phyloP scores from a whole-genome alignment of 1,140 invertebrate species.

The Mesaphorura yosii region DNA sequence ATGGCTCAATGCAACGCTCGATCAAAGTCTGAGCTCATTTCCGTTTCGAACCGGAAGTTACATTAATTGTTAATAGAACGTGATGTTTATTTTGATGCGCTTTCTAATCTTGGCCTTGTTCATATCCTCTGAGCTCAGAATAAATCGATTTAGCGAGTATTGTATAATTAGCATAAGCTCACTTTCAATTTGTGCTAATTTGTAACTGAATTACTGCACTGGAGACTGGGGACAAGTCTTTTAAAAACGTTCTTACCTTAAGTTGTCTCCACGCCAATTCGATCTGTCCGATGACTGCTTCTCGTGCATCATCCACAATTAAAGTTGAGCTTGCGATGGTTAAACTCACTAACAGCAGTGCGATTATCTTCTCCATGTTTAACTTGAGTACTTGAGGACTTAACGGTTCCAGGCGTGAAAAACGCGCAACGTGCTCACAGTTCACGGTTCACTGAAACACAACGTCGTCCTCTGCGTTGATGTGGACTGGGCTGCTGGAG shows the following conservation, averaged over 20 bases:
- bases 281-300: slow-evolving; percentile 12
- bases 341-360: background rate
- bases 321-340: background rate
- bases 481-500: no score
- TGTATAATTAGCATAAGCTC: background rate
- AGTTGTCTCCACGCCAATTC: slow-evolving; percentile 18
- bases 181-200: background rate
- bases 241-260: slow-evolving; percentile 18
- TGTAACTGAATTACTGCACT: background rate
- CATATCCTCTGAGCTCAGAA: no score
- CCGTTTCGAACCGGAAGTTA: background rate
- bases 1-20: background rate
- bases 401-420: background rate
- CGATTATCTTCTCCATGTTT: background rate
- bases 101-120: background rate
- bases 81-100: background rate
- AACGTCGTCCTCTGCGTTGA: background rate
- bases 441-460: background rate
- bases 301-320: slow-evolving; percentile 20
- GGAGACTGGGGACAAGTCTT: background rate
- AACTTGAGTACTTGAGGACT: background rate
- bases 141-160: background rate
- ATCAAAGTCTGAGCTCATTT: background rate
- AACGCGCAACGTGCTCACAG: background rate
- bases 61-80: background rate